Evolutionary conservation across 2,888 invertebrate species (phyloP).

Genomic region (Diaprepes abbreviatus): DNA sequence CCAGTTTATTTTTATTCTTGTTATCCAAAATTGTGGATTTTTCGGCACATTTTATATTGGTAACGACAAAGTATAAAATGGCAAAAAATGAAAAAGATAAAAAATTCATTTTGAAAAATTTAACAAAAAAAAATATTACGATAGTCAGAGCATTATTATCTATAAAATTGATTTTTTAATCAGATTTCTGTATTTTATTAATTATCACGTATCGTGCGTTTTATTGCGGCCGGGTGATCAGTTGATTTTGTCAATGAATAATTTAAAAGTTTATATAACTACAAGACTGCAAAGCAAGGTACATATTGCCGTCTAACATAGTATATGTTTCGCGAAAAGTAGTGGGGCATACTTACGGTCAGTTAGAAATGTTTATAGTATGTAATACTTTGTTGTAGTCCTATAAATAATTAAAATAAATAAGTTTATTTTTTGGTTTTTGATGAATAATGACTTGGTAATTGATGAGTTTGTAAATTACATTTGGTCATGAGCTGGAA

Average conservation of each 20-base stretch:
- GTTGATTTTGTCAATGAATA: not conserved
- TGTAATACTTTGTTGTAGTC: too few species aligned
- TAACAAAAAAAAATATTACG: not conserved
- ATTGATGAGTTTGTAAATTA: too few species aligned
- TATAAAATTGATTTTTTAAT: too few species aligned
- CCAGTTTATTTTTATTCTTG: constrained; percentile 31
- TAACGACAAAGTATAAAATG: constrained; percentile 54
- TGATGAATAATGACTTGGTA: too few species aligned
- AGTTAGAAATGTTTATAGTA: too few species aligned
- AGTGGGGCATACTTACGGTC: not conserved
- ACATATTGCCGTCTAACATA: not conserved
- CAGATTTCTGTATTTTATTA: too few species aligned
- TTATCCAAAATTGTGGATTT: constrained; percentile 49
- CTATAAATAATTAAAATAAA: too few species aligned
- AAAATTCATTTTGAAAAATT: constrained; percentile 43
- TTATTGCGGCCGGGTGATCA: not conserved
- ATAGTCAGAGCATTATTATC: not conserved
- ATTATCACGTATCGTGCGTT: too few species aligned
- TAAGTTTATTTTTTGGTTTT: too few species aligned
- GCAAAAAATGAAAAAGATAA: constrained; percentile 51
- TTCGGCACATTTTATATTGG: constrained; percentile 54
- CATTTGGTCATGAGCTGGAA: too few species aligned
- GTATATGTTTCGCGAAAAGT: not conserved
- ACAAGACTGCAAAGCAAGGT: not conserved
- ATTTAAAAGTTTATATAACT: not conserved